A percentile compares a stretch with the other conserved stretches of the same genome.
These are phyloP conservation scores for Pterois miles DNA, from an alignment of 2,797 vertebrate genomes.

Conservation along the genomic window DNA sequence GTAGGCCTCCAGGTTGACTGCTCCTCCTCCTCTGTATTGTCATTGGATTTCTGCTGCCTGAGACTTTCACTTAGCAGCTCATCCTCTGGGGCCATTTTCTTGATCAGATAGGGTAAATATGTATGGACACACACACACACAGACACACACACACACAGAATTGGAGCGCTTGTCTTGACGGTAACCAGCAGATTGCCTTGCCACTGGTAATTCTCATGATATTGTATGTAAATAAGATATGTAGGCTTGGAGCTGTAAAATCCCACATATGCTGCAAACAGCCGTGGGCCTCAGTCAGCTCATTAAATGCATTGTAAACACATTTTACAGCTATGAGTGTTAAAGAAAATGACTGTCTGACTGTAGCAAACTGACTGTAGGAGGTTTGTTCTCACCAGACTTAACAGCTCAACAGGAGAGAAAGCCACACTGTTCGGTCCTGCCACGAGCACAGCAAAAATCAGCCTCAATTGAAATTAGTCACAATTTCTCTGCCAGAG, in stretches of 20 bases:
- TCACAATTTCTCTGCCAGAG: not conserved
- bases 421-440: not conserved
- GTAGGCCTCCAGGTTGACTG: too few species aligned
- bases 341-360: slow-evolving; percentile 20
- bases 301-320: slow-evolving; percentile 44
- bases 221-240: slow-evolving; percentile 29
- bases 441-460: not conserved
- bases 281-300: slow-evolving; percentile 14
- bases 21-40: too few species aligned
- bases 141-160: not conserved
- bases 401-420: not conserved
- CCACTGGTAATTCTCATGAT: not conserved
- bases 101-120: not conserved
- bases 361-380: too few species aligned
- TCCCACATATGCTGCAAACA: slow-evolving; percentile 31
- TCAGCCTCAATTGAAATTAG: not conserved
- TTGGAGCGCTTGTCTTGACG: not conserved
- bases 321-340: slow-evolving; percentile 26
- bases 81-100: too few species aligned
- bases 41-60: too few species aligned
- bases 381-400: slow-evolving; percentile 17
- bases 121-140: not conserved
- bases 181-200: slow-evolving; percentile 22
- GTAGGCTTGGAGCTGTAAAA: slow-evolving; percentile 24
- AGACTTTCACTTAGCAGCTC: too few species aligned